These are phyloP conservation scores for Palythoa heliodiscus DNA, from an alignment of 92 coral and sea anemone species.

Conservation along the genomic window DNA sequence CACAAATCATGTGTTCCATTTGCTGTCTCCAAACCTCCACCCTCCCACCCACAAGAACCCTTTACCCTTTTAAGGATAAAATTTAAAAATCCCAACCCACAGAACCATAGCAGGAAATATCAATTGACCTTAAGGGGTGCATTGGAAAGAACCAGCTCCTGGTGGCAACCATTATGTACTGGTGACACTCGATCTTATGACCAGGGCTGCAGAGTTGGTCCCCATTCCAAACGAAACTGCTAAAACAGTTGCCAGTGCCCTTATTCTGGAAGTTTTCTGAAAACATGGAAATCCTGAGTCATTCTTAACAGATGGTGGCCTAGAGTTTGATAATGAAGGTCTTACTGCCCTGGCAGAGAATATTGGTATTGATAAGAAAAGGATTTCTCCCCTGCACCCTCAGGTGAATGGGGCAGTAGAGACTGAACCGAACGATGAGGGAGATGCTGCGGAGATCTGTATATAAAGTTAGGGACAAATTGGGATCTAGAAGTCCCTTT, in stretches of 20 bases:
- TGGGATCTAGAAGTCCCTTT: constrained; percentile 60
- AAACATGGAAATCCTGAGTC: constrained; percentile 56
- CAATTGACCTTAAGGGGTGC: constrained; percentile 57
- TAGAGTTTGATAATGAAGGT: constrained; percentile 56
- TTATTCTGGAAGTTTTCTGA: constrained; percentile 50
- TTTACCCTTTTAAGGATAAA: too few relatives aligned
- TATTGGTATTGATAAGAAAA: constrained; percentile 58
- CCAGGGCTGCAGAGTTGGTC: constrained; percentile 56
- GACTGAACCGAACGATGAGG: constrained; percentile 47
- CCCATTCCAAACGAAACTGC: constrained; percentile 57
- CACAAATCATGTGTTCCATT: constrained; percentile 45
- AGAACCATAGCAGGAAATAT: constrained; percentile 62
- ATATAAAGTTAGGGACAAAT: constrained; percentile 37
- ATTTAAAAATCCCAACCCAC: not conserved
- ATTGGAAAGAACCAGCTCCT: constrained; percentile 51
- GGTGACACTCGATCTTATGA: constrained; percentile 47
- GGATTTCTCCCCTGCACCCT: constrained; percentile 46
- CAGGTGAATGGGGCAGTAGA: constrained; percentile 62
- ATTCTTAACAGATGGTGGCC: constrained; percentile 51
- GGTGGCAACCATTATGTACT: constrained; percentile 52
- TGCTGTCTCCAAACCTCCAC: constrained; percentile 18
- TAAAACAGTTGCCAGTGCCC: constrained; percentile 56
- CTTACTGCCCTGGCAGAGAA: constrained; percentile 43
- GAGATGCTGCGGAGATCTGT: constrained; percentile 54
- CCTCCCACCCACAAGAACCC: not conserved